Percentiles rank a stretch among this genome's conserved stretches.
Conservation (phyloP, 2,113 vertebrate species). For the Melospiza georgiana region DNA sequence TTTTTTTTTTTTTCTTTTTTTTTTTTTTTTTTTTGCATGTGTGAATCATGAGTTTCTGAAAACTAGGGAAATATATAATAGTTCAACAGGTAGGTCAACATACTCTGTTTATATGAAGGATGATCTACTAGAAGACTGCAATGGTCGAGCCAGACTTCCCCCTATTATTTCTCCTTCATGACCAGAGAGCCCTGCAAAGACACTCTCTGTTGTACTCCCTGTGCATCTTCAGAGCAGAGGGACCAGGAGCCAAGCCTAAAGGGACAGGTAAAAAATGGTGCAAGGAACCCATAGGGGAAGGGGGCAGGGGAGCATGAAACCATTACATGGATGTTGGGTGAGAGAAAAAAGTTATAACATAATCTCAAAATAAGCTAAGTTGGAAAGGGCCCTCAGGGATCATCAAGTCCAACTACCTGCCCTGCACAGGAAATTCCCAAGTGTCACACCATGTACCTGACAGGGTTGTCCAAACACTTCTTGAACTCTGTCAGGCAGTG, state of each 20-base stretch:
- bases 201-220: not conserved
- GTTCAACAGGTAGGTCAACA: not conserved
- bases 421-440: not conserved
- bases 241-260: not conserved
- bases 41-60: not conserved
- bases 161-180: not conserved
- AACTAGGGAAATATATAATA: not conserved
- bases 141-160: not conserved
- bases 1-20: not conserved
- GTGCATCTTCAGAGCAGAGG: not conserved
- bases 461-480: not conserved
- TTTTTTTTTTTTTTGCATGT: not conserved
- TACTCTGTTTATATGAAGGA: not conserved
- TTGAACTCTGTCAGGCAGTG: not conserved
- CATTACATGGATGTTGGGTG: not conserved
- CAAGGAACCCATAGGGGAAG: not conserved
- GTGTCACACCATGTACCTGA: not conserved
- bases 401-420: not conserved
- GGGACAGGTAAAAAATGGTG: not conserved
- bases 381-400: not conserved
- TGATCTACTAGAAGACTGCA: not conserved
- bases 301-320: rapidly evolving
- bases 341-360: not conserved
- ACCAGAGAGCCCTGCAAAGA: not conserved
- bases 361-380: not conserved